Base-by-base conservation (phyloP, 2,888 invertebrate genomes). In the Trilocha varians region DNA sequence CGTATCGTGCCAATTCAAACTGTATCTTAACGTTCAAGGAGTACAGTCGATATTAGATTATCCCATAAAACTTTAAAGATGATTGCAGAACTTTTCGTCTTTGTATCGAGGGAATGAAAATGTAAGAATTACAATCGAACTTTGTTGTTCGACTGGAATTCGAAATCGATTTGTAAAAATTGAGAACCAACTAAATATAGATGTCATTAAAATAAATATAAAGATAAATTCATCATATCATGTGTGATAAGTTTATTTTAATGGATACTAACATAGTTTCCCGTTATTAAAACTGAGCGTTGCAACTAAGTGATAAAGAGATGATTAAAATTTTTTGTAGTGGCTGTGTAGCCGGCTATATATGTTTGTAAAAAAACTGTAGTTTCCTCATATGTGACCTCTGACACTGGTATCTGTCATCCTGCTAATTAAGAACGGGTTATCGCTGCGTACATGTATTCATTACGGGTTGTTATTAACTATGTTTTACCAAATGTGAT, bases 201-300 rank as follows among this genome's bases (percentile, higher is more conserved):
- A 34, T 42, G 42, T 57, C 53, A 62, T 70, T 65, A 66, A 59
- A 58, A 59, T 37, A 50, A 59, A 53, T 52, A 49, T 49, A 60
- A 55, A 71, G 70, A 75, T 73, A 74, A 70, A 61, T 53, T 54
- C 47, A 55, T 59, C 63, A 25, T 59, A 62, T 60, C 55, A 59
- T 47, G 43, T 51, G 49, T 65, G 76, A 78, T 77, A 73, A 73
- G 49, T 62, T 36, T 33, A 39, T 43, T 55, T 75, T 73, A 70
- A 70, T 67, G 58, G 62, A 69, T 62, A 69, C 63, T 62, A 65
- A 66, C 59, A 53, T 55, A 49, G 66, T 75, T 79, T 78, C 75
- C 77, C 69, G 72, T 79, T 65, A 79, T 80, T 80, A 82, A 78
- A 75, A 69, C 47, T 66, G 69, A 73, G 73, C 70, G 63, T 65